Evolutionary conservation across 2,113 vertebrate genomes (phyloP).

Genomic region (Neoarius graeffei): DNA sequence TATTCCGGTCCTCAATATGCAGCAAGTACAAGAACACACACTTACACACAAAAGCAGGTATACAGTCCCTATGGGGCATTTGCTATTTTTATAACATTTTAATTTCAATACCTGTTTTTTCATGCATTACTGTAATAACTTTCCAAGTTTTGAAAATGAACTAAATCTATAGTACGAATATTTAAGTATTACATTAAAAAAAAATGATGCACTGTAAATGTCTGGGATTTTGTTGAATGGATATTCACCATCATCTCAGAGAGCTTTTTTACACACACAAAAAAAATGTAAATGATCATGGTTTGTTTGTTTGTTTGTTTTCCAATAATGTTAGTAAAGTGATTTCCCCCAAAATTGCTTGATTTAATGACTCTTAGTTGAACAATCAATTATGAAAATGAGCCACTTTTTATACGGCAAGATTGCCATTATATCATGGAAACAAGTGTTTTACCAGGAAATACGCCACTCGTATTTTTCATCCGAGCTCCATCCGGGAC

Average conservation of each 20-base stretch:
- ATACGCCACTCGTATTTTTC: no score
- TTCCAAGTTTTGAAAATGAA: conserved; percentile 2
- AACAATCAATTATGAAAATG: background rate
- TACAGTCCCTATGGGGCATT: background rate
- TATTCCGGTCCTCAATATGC: no score
- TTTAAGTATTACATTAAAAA: background rate
- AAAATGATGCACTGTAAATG: background rate
- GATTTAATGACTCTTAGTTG: background rate
- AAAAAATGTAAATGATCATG: background rate
- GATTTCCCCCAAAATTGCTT: background rate
- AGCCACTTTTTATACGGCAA: no score
- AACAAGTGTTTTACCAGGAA: no score
- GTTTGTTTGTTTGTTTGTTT: background rate
- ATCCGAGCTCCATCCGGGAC: no score
- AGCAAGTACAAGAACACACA: no score
- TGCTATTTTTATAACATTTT: background rate
- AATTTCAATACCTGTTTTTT: background rate
- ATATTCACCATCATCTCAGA: background rate
- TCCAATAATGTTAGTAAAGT: background rate
- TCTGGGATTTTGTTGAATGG: background rate
- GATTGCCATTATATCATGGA: background rate
- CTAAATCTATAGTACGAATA: background rate
- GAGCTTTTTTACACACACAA: background rate
- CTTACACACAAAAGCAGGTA: background rate
- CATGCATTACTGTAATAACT: background rate